Evolutionary conservation across 2,113 vertebrate genomes (phyloP), one percentile per base, ranked within the genome.

Genomic region (Anseranas semipalmata): DNA sequence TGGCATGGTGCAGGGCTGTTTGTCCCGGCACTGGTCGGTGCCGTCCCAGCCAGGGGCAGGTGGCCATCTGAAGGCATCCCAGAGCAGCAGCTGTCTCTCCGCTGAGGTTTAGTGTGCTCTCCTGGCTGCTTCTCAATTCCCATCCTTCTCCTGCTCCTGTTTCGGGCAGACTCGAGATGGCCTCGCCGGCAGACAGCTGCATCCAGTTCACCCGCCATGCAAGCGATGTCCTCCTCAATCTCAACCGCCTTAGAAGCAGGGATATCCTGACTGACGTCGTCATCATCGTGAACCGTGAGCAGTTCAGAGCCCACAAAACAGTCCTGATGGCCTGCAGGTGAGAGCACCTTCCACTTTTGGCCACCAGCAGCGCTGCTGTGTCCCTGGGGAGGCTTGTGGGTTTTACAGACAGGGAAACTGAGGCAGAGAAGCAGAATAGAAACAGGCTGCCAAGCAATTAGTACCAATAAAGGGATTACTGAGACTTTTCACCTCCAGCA

Each of bases 291-390:
- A 99, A 99, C 98, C 98, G 99, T 41, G 99, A 99, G 93, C 99
- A 99, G 98, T 99, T 99, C 50, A 98, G 99, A 84, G 99, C 99
- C 71, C 99, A 99, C 97, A 99, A 99, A 98, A 99, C 99, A 1
- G 99, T 99, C 62, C 98, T 99, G 90, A 99, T 99, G 99, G 99
- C 99, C 95, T 99, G 99, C 99, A 99, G 99, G 99, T 99, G 95
- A 97, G 97, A 80, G 27, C 59, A 50, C 16, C n/a, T 9, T 74
- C 50, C 27, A 35, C 28, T 35, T 75, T 58, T 53, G 55, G 37
- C 68, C 25, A 39, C 66, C 56, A 28, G 56, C 41, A 48, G 9
- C 12, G 5, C 25, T 20, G 53, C 75, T 68, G 37, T 33, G 33
- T 46, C 55, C 55, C 59, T 2, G 1, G 8, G n/a, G 12, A 21